Conservation (phyloP, 2,797 vertebrate genomes). For the Poecilia gillii region DNA sequence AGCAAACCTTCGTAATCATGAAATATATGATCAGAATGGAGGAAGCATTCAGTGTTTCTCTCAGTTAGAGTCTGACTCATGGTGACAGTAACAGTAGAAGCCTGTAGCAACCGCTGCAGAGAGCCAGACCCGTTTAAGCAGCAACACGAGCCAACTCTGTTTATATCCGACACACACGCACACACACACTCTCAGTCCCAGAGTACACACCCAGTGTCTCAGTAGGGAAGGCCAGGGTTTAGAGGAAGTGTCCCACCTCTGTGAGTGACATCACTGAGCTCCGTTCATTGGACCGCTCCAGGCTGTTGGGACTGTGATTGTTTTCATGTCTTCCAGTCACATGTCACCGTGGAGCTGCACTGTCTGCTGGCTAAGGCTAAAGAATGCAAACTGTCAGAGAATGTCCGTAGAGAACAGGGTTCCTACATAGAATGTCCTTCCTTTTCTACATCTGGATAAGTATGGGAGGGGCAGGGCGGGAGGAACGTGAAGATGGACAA, state of each 20-base stretch:
- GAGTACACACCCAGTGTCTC: background rate
- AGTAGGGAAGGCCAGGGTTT: background rate
- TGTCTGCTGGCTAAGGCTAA: background rate
- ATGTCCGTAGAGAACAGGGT: background rate
- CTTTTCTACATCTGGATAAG: background rate
- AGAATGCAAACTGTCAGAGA: background rate
- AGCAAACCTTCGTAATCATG: background rate
- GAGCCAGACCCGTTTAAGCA: background rate
- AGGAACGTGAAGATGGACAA: background rate
- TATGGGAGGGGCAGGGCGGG: too few relatives aligned
- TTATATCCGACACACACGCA: background rate
- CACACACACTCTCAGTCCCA: background rate
- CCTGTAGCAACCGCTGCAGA: background rate
- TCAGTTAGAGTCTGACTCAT: background rate
- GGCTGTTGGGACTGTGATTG: background rate
- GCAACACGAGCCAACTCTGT: constrained; percentile 1
- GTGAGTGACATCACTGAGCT: background rate
- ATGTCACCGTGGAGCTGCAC: background rate
- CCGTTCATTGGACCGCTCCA: background rate
- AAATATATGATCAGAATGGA: background rate
- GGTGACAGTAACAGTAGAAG: background rate
- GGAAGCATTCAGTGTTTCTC: background rate
- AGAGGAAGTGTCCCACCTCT: constrained; percentile 6
- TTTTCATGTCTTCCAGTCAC: background rate
- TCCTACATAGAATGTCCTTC: background rate